Conservation (phyloP, 1,140 invertebrate genomes). For the Aricia agestis region DNA sequence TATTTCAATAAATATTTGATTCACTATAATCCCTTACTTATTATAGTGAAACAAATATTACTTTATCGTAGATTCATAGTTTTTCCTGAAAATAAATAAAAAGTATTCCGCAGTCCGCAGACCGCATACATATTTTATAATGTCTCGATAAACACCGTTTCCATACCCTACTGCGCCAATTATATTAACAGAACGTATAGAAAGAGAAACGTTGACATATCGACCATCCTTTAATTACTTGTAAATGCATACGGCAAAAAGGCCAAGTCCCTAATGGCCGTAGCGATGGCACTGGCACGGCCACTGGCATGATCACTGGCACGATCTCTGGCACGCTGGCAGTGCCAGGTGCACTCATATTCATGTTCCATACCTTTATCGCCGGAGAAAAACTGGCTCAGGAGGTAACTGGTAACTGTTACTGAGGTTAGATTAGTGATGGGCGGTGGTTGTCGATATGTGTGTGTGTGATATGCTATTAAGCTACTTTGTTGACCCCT, state of each 20-base stretch:
- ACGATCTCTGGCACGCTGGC: not conserved
- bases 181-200: not conserved
- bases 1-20: no score
- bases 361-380: conserved; percentile 16
- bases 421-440: conserved; percentile 22
- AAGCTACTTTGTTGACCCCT: not conserved
- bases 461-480: no score
- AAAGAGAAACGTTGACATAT: not conserved
- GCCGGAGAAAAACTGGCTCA: conserved; percentile 31
- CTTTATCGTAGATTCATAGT: no score
- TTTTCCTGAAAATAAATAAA: no score
- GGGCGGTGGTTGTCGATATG: no score
- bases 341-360: conserved; percentile 4
- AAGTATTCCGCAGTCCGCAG: no score
- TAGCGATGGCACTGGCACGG: not conserved
- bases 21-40: no score
- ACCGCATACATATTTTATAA: no score
- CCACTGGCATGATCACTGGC: not conserved
- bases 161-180: not conserved
- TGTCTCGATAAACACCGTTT: not conserved
- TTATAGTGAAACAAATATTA: no score
- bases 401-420: conserved; percentile 38
- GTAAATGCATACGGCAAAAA: not conserved
- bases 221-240: not conserved
- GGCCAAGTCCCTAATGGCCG: not conserved